Evolutionary conservation across 2,888 invertebrate genomes (phyloP).

Genomic region (Athetis lepigone): DNA sequence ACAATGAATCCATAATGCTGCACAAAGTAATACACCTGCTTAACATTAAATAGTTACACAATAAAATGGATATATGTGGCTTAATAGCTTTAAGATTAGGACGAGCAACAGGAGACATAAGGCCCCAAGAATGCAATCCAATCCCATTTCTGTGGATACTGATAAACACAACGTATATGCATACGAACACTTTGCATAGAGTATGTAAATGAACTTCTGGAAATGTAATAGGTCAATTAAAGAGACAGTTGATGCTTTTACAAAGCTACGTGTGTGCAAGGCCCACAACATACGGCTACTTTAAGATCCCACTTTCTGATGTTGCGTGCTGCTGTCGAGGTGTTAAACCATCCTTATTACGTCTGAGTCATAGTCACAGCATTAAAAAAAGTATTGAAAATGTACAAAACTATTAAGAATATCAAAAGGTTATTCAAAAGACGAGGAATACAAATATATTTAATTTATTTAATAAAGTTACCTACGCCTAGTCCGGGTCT

Average conservation of each 20-base stretch:
- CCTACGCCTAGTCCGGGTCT: constrained; percentile 8
- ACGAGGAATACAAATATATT: constrained; percentile 15
- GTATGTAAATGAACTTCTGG: constrained; percentile 2
- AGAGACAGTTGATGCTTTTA: constrained; percentile 1
- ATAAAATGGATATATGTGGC: constrained; percentile 25
- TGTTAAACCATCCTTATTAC: constrained; percentile 20
- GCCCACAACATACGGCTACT: constrained; percentile 12
- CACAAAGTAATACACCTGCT: constrained; percentile 19
- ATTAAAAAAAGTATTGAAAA: constrained; percentile 26
- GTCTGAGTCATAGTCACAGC: constrained; percentile 11
- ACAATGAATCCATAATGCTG: constrained; percentile 12
- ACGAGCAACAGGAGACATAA: constrained; percentile 65
- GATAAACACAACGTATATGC: constrained; percentile 17
- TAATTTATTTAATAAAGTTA: too few species aligned
- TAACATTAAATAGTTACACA: constrained; percentile 25
- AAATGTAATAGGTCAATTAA: constrained; percentile 11
- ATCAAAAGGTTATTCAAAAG: constrained; percentile 20
- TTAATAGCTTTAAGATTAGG: constrained; percentile 39
- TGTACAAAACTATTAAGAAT: constrained; percentile 20
- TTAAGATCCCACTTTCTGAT: constrained; percentile 16
- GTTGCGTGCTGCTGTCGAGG: constrained; percentile 6
- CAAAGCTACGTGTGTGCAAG: constrained; percentile 12
- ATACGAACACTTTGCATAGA: constrained; percentile 1
- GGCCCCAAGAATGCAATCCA: constrained; percentile 66
- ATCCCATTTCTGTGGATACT: constrained; percentile 43